A percentile compares a stretch with the other conserved stretches of the same genome.
phyloP scores from a whole-genome alignment of 2,113 vertebrate genomes.

The Macrotus californicus region DNA sequence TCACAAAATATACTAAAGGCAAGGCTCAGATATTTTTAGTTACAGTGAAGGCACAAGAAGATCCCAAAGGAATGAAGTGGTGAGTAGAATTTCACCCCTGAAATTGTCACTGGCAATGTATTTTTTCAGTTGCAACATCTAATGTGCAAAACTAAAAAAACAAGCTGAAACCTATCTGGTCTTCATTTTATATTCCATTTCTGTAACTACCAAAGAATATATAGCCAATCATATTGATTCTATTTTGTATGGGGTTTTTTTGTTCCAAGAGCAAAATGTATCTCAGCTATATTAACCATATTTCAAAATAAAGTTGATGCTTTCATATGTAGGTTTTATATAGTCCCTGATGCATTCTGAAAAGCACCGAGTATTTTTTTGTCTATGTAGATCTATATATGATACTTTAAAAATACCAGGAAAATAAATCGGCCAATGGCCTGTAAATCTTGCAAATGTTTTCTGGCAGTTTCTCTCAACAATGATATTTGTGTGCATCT shows the following conservation, averaged over 20 bases:
- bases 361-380: neutral
- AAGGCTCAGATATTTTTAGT: neutral
- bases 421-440: neutral
- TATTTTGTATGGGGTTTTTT: neutral
- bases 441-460: neutral
- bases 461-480: slow-evolving; percentile 18
- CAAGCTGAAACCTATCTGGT: neutral
- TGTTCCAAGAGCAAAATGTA: neutral
- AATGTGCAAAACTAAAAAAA: slow-evolving; percentile 32
- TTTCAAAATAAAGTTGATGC: slow-evolving; percentile 29
- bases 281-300: slow-evolving; percentile 31
- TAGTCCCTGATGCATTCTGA: neutral
- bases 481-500: neutral
- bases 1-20: neutral
- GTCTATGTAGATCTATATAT: neutral
- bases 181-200: slow-evolving; percentile 6
- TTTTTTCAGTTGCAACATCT: neutral
- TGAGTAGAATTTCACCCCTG: slow-evolving; percentile 15
- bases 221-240: neutral
- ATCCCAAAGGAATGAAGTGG: neutral
- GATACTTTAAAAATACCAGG: neutral
- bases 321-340: slow-evolving; percentile 22
- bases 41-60: neutral
- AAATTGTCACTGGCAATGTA: neutral
- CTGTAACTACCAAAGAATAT: neutral